Evolutionary conservation across 2,113 vertebrate genomes (phyloP), one percentile per base, ranked within the genome.

Genomic region (Dipodomys merriami): DNA sequence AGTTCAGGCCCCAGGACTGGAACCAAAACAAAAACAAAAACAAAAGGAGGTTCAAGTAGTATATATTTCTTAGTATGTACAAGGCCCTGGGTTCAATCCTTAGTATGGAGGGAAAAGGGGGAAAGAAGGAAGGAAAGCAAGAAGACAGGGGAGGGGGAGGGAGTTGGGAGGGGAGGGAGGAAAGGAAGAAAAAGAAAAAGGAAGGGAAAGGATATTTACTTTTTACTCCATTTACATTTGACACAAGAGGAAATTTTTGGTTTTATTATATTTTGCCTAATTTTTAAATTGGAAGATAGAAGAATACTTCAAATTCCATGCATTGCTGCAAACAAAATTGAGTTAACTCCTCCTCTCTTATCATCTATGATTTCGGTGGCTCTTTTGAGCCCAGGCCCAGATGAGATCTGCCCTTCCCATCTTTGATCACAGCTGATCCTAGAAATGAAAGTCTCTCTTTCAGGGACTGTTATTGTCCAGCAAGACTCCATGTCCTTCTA

Each of bases 391-490:
- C 25, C n/a, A 84, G 65, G 53, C 65, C 80, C 71, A 46, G 80
- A 60, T 3, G 44, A 88, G 78, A 80, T 53, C 74, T 35, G 16
- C 57, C 94, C 57, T 57, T 72, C 83, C 60, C 80, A 80, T 94
- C 94, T 96, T 88, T 97, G 93, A 96, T 96, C 53, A 19, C 79
- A 44, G 49, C 71, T 83, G 81, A 95, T 88, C 64, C 88, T 86
- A 71, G 49, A 91, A 92, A 96, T 84, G 25, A 94, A 94, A 96
- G 93, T 64, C 60, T 81, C 72, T 95, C 85, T 95, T 94, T 91
- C 60, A 46, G 73, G 91, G 73, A 72, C 64, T 68, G 12, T 27
- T 80, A 92, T 65, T 96, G 82, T 86, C 79, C 53, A 6, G 90
- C 53, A 79, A 92, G 76, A 64, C 85, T 86, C 90, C 33, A 27